Evolutionary conservation across 2,113 vertebrate species (phyloP), one percentile per base, ranked within the genome.

Genomic region (Vulpes vulpes): DNA sequence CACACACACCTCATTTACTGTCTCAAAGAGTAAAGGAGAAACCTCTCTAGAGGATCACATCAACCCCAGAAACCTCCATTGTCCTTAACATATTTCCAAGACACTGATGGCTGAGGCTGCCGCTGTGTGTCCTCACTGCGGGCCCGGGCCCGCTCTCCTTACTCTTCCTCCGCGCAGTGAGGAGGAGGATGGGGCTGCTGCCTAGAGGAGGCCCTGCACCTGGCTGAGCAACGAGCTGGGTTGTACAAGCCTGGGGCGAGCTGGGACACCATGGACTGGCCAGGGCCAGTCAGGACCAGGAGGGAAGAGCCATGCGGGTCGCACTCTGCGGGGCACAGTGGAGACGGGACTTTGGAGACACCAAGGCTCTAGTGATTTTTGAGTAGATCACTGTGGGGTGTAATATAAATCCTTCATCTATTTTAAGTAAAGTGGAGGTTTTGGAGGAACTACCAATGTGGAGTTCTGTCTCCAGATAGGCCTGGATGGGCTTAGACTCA

Each of bases 11-110:
- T 76, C 32, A 83, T 79, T 91, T 57, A 85, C 32, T 59, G 7
- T 67, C 91, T 92, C 35, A n/a, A 90, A 89, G 89, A 65, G 19
- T n/a, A 94, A 86, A 73, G 8, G 78, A 81, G 57, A 65, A 79
- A 23, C 60, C 51, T 84, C 89, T 80, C 0, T 43, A 79, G 16
- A 51, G 35, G 84, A 76, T 19, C 19, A 43, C 10, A 27, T 38
- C 19, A 49, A 43, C 38, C 43, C 64, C 60, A 43, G 35, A 82
- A 62, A n/a, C 59, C 49, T 69, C 20, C 5, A 49, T 14, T 51
- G 30, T 80, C 19, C 83, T 38, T 71, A 86, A 38, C 15, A 25
- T 71, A 27, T 59, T 83, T 65, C 55, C 4, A 89, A 62, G 19
- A 15, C 86, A 59, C 17, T 73, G 62, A 16, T 69, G 80, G 80